Evolutionary conservation across 2,888 invertebrate species (phyloP), one percentile per base, ranked within the genome.

Genomic region (Phengaris alcon): DNA sequence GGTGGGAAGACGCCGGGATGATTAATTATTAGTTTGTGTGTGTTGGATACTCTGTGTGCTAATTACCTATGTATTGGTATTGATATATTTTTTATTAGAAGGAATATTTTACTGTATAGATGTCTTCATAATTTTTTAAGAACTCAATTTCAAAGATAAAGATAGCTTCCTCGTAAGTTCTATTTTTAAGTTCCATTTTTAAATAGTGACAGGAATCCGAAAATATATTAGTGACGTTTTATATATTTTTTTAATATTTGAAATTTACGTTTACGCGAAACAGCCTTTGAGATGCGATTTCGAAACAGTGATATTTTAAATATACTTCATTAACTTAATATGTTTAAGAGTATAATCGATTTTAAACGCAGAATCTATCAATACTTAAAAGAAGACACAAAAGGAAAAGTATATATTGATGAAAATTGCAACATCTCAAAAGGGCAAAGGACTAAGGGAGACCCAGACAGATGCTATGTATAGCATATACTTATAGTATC

Each of bases 11-110:
- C 90, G 84, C 89, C 85, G 84, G 87, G 91, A 92, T 93, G 93
- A 93, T 92, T 93, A 93, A 93, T 93, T 93, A 92, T 93, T 90
- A 91, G 91, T 92, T 91, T 91, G 91, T 93, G 88, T 91, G 91
- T 91, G 91, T 91, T 88, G 90, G 90, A 90, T 90, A 89, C 78
- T 76, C 73, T 79, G 77, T 78, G 79, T 79, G 81, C 76, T 81
- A 82, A 82, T 82, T 82, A 81, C 79, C 75, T 76, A 75, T 75
- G 75, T 75, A 75, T 75, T 75, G 75, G 75, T 52, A 57, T 68
- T 57, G 55, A 69, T 69, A 55, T 46, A 68, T 46, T n/a, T 70
- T 55, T 75, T 75, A 12, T 55, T 68, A 3, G 68, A 46, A 68
- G 44, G 54, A 64, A 64, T 35, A 64, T 35, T 48, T 48, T 48